Percentiles rank a stretch among this genome's conserved stretches.
These are phyloP conservation scores for Lipophrys pholis DNA, from an alignment of 2,113 vertebrate genomes.

Conservation along the genomic window DNA sequence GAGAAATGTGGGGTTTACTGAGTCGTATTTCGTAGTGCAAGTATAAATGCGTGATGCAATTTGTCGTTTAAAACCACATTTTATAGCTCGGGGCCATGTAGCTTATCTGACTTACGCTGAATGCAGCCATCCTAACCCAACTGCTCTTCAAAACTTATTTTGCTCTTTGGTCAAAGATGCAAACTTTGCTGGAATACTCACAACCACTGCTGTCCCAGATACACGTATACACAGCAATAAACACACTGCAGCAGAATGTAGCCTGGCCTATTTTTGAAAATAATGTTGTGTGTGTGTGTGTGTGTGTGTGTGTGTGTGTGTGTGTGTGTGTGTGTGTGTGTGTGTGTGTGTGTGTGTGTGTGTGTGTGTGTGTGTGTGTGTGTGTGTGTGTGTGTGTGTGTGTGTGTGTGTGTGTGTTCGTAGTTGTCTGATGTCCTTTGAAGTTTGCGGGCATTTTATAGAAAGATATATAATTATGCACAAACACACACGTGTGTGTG, in stretches of 20 bases:
- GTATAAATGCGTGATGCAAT: not conserved
- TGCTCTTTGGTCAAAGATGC: constrained; percentile 38
- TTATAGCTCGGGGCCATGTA: not conserved
- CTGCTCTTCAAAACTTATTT: constrained; percentile 15
- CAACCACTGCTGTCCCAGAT: constrained; percentile 19
- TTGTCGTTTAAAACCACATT: not conserved
- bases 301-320: constrained; percentile 38
- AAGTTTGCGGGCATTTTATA: constrained; percentile 67
- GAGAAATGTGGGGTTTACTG: not conserved
- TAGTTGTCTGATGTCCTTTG: constrained; percentile 64
- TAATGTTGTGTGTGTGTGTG: constrained; percentile 49
- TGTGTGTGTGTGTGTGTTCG: constrained; percentile 28
- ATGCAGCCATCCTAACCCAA: not conserved
- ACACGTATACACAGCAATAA: not conserved
- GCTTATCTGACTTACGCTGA: not conserved
- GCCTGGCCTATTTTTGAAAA: constrained; percentile 58
- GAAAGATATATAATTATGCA: constrained; percentile 56
- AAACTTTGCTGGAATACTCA: constrained; percentile 30
- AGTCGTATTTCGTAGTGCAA: not conserved
- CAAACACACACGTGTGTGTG: constrained; percentile 1
- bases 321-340: constrained; percentile 36
- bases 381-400: constrained; percentile 38
- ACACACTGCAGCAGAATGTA: constrained; percentile 28
- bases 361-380: constrained; percentile 41
- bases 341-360: constrained; percentile 37